Base-by-base conservation (phyloP, 2,113 vertebrate genomes). In the Talpa occidentalis region DNA sequence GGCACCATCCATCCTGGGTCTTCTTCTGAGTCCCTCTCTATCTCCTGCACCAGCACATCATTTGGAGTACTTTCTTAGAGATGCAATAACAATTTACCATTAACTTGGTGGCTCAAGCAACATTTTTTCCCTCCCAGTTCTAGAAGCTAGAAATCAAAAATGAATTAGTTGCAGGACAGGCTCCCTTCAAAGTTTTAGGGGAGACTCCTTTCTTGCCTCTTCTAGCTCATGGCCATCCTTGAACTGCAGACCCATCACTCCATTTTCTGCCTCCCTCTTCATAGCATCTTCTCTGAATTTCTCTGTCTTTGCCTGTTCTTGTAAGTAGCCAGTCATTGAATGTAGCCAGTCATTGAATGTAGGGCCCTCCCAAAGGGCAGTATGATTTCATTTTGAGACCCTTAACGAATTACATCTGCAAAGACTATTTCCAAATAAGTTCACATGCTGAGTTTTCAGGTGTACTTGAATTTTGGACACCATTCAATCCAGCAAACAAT, bases 61-160 rank as follows among this genome's bases (percentile, higher is more conserved):
- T 9, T 19, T 54, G 35, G 26, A 8, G 47, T 6, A 11, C 24
- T 56, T 10, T 44, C 32, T n/a, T 22, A 37, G 24, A 16, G 17
- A n/a, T 47, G 24, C 44, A 0, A 0, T 26, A 7, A 32, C 37
- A 56, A 72, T 30, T 7, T 3, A 28, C 7, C 14, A n/a, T 9
- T 24, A 24, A 19, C 6, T 1, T 9, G 21, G 79, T 60, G 79
- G 2, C 59, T 62, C 35, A 72, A 78, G 26, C 76, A 44, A 35
- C 72, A 64, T 44, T 32, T 47, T 60, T 66, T 60, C 35, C 73
- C 16, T 80, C 26, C 62, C 6, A 30, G 9, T 24, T 66, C 11
- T 72, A 28, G 67, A 94, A 40, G 28, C 14, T 60, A 62, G 44
- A 66, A 80, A 17, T 72, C 14, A 35, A 19, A 73, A 62, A 28